phyloP scores from a whole-genome alignment of 2,113 vertebrate genomes.

The Pangasianodon hypophthalmus region DNA sequence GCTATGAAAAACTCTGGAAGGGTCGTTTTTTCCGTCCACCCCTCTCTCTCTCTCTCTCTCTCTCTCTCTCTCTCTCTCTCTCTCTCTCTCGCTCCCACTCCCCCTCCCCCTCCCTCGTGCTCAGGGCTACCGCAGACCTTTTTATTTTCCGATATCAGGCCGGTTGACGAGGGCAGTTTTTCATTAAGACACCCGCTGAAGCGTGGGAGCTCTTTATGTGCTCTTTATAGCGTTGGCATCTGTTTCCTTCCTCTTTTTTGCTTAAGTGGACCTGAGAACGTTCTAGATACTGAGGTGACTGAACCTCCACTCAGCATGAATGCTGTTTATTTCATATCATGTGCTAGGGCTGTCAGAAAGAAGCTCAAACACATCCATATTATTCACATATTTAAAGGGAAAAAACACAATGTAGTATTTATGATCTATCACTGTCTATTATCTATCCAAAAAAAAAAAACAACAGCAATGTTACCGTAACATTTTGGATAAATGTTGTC shows the following conservation, averaged over 20 bases:
- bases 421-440: background rate
- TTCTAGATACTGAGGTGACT: background rate
- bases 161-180: constrained; percentile 36
- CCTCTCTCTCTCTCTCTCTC: background rate
- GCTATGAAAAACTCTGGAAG: constrained; percentile 39
- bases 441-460: background rate
- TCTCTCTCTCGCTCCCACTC: background rate
- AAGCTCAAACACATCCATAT: background rate
- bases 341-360: background rate
- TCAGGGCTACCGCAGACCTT: constrained; percentile 27
- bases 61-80: background rate
- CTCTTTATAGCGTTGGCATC: background rate
- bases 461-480: no score
- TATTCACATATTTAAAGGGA: background rate
- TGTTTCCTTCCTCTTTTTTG: constrained; percentile 20
- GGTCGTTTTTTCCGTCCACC: constrained; percentile 38
- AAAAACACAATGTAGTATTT: background rate
- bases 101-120: background rate
- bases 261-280: constrained; percentile 3
- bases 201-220: constrained; percentile 42
- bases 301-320: background rate
- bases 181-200: constrained; percentile 39
- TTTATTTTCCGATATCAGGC: constrained; percentile 41
- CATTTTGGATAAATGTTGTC: no score
- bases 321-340: constrained; percentile 1